These are phyloP conservation scores for Drosophila prostipennis DNA, from an alignment of 2,888 invertebrate species.

Conservation along the genomic window DNA sequence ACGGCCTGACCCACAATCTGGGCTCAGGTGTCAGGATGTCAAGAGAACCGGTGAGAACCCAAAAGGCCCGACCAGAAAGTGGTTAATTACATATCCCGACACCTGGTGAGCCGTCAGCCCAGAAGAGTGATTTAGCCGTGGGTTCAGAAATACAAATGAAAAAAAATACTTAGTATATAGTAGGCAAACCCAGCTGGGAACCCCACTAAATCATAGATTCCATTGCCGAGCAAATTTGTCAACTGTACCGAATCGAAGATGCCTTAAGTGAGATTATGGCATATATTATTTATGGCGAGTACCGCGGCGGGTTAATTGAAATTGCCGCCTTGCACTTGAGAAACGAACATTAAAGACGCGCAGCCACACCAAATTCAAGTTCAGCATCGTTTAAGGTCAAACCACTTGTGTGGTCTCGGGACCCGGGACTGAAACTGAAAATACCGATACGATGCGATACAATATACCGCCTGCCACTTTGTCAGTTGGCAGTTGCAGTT, in stretches of 20 bases:
- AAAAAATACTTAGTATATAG: background rate
- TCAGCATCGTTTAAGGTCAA: conserved; percentile 71
- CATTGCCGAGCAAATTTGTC: conserved; percentile 59
- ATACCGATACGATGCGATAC: too few species aligned
- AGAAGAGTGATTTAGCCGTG: conserved; percentile 5
- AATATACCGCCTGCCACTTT: conserved; percentile 46
- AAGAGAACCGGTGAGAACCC: conserved; percentile 7
- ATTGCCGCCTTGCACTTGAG: conserved; percentile 51
- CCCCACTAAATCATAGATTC: conserved; percentile 49
- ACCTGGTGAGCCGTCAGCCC: conserved; percentile 26
- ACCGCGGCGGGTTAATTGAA: conserved; percentile 65
- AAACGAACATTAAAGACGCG: conserved; percentile 5
- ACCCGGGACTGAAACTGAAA: background rate
- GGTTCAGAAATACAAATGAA: background rate
- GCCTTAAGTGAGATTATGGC: conserved; percentile 47
- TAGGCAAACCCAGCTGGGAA: conserved; percentile 24
- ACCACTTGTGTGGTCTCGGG: conserved; percentile 76
- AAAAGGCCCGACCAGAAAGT: conserved; percentile 26
- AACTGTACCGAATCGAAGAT: conserved; percentile 37
- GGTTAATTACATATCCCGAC: conserved; percentile 61
- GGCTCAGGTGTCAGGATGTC: conserved; percentile 62
- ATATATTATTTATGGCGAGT: conserved; percentile 38
- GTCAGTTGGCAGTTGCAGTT: conserved; percentile 42
- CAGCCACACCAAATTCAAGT: conserved; percentile 61
- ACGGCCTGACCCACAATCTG: conserved; percentile 37